Conservation (phyloP, 2,113 vertebrate genomes). For the Bettongia penicillata region DNA sequence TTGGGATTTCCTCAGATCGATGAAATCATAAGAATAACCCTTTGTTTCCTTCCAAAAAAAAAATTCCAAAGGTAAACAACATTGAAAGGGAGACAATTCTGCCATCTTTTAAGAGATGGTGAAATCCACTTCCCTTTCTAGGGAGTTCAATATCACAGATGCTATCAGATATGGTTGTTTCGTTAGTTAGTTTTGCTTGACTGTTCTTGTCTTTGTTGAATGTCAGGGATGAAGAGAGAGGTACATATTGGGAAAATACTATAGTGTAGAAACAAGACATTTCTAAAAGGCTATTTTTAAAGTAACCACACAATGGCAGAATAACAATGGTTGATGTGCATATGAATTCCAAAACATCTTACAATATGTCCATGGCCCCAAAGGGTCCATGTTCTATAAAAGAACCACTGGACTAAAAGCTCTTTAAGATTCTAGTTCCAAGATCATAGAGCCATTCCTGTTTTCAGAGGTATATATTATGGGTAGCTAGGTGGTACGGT, state of each 20-base stretch:
- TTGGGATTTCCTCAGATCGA: background rate
- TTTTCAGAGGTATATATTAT: background rate
- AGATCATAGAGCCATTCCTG: background rate
- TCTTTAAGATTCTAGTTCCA: background rate
- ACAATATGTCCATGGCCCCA: too few species aligned
- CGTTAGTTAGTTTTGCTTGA: background rate
- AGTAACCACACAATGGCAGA: background rate
- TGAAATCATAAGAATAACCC: background rate
- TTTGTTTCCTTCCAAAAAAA: background rate
- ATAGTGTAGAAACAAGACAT: too few species aligned
- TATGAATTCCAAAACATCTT: background rate
- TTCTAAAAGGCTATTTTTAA: background rate
- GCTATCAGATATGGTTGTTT: background rate
- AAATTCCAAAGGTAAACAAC: background rate
- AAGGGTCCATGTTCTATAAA: too few species aligned
- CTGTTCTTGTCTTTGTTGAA: background rate
- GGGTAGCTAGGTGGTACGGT: too few species aligned
- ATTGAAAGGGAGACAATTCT: background rate
- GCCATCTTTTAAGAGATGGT: background rate
- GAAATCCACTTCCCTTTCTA: background rate
- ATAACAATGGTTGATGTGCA: background rate
- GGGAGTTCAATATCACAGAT: background rate
- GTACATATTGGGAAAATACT: background rate
- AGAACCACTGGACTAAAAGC: background rate
- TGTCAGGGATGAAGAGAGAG: background rate